Base-by-base conservation (phyloP, 2,113 vertebrate species). In the Pristiophorus japonicus region DNA sequence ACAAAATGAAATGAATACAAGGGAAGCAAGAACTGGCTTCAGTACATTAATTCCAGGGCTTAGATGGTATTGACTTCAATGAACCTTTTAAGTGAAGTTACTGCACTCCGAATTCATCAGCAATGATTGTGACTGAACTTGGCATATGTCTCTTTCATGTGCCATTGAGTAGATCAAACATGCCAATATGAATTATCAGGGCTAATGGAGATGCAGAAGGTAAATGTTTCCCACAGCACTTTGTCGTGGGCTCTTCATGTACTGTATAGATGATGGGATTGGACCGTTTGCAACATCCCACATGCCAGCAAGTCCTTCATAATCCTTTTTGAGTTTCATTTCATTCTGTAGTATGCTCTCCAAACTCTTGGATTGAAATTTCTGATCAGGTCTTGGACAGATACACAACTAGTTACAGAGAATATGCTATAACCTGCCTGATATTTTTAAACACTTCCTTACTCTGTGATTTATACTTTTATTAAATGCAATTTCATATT, bases 221-320 rank as follows among this genome's bases (percentile, higher is more conserved):
- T 34, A 2, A 96, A 95, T 95, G 12, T 96, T 97, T 97, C 97
- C 97, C 96, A 96, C 97, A 97, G 96, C 95, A 95, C 65, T 96
- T 96, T 96, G 97, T 97, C 96, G 97, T 96, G 96, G 96, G 97
- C 96, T 96, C 96, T 95, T 96, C 96, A 95, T 96, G 96, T 97
- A 96, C 96, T 95, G 95, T 67, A 95, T 94, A 38, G 63, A 84
- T 96, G 95, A 47, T 47, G 27, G 95, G 95, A 96, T 96, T 97
- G 96, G 97, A 96, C 96, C 96, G 96, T 96, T 96, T 96, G 97
- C 96, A 97, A 96, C 96, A 96, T 92, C 97, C 95, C 96, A 97
- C 96, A 97, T 97, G 96, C 91, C 91, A 45, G 91, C 22, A 93
- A 94, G n/a, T 94, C 38, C 91, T 94, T 42, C 34, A 45, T 94